phyloP scores from a whole-genome alignment of 2,888 invertebrate species.

The Ctenicera cuprea region DNA sequence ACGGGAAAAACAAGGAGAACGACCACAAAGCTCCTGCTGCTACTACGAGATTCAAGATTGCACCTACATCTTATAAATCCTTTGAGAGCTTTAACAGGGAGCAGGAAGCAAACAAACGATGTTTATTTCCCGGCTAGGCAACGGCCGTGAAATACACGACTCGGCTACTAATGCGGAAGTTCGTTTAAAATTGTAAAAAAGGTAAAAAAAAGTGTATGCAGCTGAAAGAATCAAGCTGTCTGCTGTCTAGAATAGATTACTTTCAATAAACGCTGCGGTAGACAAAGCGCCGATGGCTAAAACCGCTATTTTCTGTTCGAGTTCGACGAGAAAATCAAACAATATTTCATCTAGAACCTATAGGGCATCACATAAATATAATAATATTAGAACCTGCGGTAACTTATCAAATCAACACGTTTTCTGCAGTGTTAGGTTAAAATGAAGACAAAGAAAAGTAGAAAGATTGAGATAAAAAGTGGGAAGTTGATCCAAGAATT shows the following conservation, averaged over 20 bases:
- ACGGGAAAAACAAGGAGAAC: constrained; percentile 9
- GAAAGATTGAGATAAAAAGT: too few species aligned
- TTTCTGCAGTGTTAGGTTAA: too few species aligned
- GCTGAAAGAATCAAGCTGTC: constrained; percentile 23
- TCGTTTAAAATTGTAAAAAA: constrained; percentile 32
- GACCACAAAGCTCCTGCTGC: constrained; percentile 11
- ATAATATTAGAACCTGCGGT: neutral
- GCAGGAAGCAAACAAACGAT: constrained; percentile 29
- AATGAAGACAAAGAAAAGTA: too few species aligned
- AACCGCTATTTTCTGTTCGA: neutral
- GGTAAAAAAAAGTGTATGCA: neutral
- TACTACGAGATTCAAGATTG: constrained; percentile 8
- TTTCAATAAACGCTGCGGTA: constrained; percentile 30
- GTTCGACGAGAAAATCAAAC: constrained; percentile 12
- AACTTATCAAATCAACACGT: too few species aligned
- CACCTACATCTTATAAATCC: constrained; percentile 46
- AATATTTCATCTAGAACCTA: constrained; percentile 7
- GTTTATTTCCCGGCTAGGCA: constrained; percentile 42
- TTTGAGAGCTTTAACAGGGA: constrained; percentile 28
- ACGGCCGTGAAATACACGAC: constrained; percentile 33
- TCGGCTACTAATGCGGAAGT: constrained; percentile 36
- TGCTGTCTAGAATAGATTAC: constrained; percentile 25
- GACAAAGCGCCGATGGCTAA: constrained; percentile 19
- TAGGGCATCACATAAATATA: constrained; percentile 15
- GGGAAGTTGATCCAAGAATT: too few species aligned